Conservation (phyloP, 1,140 invertebrate genomes). For the Druon quercuslanigerum region DNA sequence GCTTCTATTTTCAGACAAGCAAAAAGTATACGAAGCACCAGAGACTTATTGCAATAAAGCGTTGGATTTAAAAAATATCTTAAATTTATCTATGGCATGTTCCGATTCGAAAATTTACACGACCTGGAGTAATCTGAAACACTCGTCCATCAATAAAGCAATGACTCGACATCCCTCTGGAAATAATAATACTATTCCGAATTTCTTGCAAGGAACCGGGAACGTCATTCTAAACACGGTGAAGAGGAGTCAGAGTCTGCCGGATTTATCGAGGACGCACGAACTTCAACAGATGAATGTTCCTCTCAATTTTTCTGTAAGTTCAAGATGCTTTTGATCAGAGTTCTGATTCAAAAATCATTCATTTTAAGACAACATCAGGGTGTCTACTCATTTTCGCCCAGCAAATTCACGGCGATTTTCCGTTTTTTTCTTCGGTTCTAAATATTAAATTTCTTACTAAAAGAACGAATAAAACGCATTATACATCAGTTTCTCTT, state of each 20-base stretch:
- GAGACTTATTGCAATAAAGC: conserved; percentile 65
- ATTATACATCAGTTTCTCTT: too few relatives aligned
- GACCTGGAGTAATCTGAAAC: conserved; percentile 88
- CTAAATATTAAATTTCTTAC: too few relatives aligned
- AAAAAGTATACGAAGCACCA: conserved; percentile 62
- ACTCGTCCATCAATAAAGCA: conserved; percentile 69
- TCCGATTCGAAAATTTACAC: conserved; percentile 88
- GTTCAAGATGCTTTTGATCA: conserved; percentile 29
- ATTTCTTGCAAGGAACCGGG: conserved; percentile 59
- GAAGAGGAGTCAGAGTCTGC: conserved; percentile 68
- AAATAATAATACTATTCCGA: conserved; percentile 82
- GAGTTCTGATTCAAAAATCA: background rate
- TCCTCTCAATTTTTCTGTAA: conserved; percentile 71
- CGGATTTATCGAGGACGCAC: conserved; percentile 63
- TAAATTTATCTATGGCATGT: conserved; percentile 86
- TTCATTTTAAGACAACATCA: too few relatives aligned
- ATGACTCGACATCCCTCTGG: conserved; percentile 83
- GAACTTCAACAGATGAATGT: conserved; percentile 60
- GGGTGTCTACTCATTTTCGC: too few relatives aligned
- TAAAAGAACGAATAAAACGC: too few relatives aligned
- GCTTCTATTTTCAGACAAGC: conserved; percentile 64
- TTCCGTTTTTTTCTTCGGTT: too few relatives aligned
- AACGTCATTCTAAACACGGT: conserved; percentile 50
- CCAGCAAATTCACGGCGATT: too few relatives aligned
- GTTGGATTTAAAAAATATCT: conserved; percentile 67